Conservation (phyloP, 1,140 invertebrate genomes). For the Phthorimaea operculella region DNA sequence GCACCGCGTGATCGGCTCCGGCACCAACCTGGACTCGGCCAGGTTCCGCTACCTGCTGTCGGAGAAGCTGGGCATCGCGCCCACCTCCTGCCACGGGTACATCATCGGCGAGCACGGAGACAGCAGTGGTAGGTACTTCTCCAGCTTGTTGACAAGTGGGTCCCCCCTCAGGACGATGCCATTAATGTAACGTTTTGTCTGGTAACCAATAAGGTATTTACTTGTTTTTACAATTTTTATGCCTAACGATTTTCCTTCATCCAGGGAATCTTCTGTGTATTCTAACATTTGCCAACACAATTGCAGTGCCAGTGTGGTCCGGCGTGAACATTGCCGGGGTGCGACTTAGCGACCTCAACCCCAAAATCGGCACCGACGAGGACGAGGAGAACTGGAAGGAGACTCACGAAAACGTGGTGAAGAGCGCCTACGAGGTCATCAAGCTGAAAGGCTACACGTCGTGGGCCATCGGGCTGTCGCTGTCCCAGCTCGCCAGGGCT, state of each 20-base stretch:
- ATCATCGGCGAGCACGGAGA: constrained; percentile 84
- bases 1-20: constrained; percentile 88
- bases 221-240: no score
- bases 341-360: constrained; percentile 80
- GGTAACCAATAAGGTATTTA: no score
- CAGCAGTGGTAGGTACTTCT: constrained; percentile 69
- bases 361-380: constrained; percentile 74
- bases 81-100: constrained; percentile 87
- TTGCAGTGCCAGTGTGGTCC: constrained; percentile 89
- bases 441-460: constrained; percentile 90
- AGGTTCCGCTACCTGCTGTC: constrained; percentile 90
- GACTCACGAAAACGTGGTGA: constrained; percentile 74
- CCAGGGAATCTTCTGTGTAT: no score
- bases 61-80: constrained; percentile 81
- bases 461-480: constrained; percentile 90
- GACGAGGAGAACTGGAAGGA: constrained; percentile 84
- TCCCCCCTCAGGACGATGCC: no score
- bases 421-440: constrained; percentile 91
- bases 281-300: no score
- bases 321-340: constrained; percentile 92
- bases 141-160: no score
- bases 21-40: constrained; percentile 91
- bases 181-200: no score
- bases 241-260: no score
- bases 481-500: constrained; percentile 76